Evolutionary conservation across 2,113 vertebrate species (phyloP), one percentile per base, ranked within the genome.

Genomic region (Aptenodytes patagonicus): DNA sequence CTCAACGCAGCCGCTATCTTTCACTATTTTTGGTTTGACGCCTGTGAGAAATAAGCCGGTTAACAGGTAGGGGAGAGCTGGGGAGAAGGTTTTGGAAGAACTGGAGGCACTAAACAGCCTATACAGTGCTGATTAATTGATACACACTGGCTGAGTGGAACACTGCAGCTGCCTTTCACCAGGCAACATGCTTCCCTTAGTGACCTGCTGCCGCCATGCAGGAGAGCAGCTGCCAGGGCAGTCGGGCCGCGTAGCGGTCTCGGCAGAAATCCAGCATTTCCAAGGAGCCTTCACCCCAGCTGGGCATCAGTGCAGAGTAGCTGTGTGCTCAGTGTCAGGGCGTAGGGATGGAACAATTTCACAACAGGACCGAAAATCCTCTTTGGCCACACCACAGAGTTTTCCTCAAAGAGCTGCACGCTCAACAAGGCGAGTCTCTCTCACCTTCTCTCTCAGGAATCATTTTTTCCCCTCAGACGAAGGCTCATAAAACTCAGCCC

Each of bases 221-320:
- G 13, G 8, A n/a, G 25, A 51, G 31, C 54, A 52, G 54, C 24
- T n/a, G 36, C 61, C 52, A 17, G 19, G n/a, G 62, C 72, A 29
- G 12, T 15, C 9, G 1, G 44, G 11, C 52, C 25, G 29, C 5
- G 1, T 15, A 14, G 55, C 5, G 1, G 7, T 36, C 29, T 46
- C 24, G 1, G n/a, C 34, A 40, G 24, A 71, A 47, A 47, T 71
- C 49, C 17, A 1, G 10, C 51, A 14, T 47, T 42, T 40, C n/a
- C 60, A 17, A n/a, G 49, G 42, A 65, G 51, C 31, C 60, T 42
- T 57, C 51, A 17, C 6, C 13, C 8, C 25, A 57, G n/a, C 24
- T 24, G 19, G 8, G 6, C 16, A 36, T 24, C 5, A 8, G 11
- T 2, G 25, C 40, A 22, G 24, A 40, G 38, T 2, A 80, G 49